Base-by-base conservation (phyloP, 2,888 invertebrate species). In the Panorpa germanica region DNA sequence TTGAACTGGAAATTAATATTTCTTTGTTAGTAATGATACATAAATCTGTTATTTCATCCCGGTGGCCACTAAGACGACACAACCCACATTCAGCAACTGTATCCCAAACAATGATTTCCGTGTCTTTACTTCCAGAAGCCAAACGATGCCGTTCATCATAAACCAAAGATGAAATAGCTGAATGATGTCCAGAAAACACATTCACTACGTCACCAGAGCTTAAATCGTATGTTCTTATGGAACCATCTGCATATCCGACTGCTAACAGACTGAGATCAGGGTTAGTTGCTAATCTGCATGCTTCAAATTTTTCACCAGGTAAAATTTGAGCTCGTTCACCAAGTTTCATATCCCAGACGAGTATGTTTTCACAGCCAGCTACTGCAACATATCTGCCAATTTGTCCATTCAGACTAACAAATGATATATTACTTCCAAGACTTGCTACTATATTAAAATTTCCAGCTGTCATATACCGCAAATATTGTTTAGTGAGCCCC, bases 51-150 rank as follows among this genome's bases (percentile, higher is more conserved):
- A 98, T 64, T 0, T 70, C 67, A 12, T 81, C 86, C 52, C 86
- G 91, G 53, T 98, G 96, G 0, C 93, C 95, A 45, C 72, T 73
- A 36, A 98, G 65, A 34, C 93, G 65, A 43, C 77, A 85, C 24
- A 88, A 57, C 35, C 98, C 98, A 32, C 73, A 68, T 54, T 93
- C 91, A 28, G 83, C 76, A 5, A 96, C 77, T 4, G 88, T 70
- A 58, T 98, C 96, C 78, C 93, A 91, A 2, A 95, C 63, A 25
- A 96, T 82, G 4, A 96, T 68, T 50, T 91, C 83, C 5, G 88
- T 88, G 50, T 96, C 95, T 75, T 81, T 47, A 12, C 59, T 57
- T 10, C 95, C 95, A 29, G 90, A 86, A 0, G 85, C 83, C 33
- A 96, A 58, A 41, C 77, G 66, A 45, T 88, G 74, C 37, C 70